Base-by-base conservation (phyloP, 2,113 vertebrate genomes). In the Larimichthys polyactis region DNA sequence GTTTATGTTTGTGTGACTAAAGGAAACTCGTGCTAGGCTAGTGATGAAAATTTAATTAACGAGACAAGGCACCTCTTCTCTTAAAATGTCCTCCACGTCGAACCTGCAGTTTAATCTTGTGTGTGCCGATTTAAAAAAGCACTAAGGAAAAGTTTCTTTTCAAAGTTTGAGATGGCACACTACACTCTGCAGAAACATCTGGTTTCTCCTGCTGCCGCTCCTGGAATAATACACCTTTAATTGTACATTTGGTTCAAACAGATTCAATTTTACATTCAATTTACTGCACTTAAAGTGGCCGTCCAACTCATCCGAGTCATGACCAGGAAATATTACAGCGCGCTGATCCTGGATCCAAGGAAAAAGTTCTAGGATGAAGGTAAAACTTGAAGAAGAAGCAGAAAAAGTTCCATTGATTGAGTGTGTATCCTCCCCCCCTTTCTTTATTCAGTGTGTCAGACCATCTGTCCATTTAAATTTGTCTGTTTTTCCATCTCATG, bases 251-350 rank as follows among this genome's bases (percentile, higher is more conserved):
- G n/a, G 54, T 20, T 73, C 5, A 63, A 62, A 75, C 22, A 69
- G 19, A 69, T 68, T 54, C 0, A 3, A 78, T 67, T 84, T 75
- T 62, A 86, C n/a, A 75, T 71, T 74, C 59, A 75, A 65, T 86
- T 82, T 66, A 46, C 52, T 60, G 58, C 54, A 19, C 60, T 27
- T 24, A 4, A 19, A 15, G 36, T 72, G 54, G 73, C 59, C 20
- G 64, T 78, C 48, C 40, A 65, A 49, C 29, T 59, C 44, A 12
- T 63, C 32, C 60, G 48, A 69, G 65, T 51, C 46, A 59, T 12
- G n/a, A 24, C 46, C 57, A 10, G 36, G 15, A n/a, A n/a, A 11
- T 3, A 9, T 40, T 40, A 40, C 36, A 40, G 36, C 36, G 8
- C 9, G 36, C 36, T 40, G 36, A 8, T 36, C 36, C 36, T 36